These are phyloP conservation scores for Malurus leucopterus DNA, from an alignment of 2,797 vertebrate species.

Conservation along the genomic window DNA sequence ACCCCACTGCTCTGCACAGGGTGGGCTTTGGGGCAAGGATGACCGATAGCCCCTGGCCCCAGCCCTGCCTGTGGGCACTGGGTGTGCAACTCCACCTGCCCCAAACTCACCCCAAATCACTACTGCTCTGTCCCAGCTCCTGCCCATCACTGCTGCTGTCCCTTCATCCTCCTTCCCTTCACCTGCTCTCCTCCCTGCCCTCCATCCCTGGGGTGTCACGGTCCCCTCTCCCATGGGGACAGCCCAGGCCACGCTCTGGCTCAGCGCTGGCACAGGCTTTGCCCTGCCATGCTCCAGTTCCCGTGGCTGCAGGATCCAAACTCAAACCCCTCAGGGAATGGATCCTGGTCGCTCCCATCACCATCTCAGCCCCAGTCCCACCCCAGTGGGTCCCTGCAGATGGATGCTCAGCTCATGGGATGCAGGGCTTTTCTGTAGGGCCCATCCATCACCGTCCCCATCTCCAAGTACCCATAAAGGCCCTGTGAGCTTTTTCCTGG, in stretches of 20 bases:
- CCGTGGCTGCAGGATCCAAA: not conserved
- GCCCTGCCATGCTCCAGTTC: not conserved
- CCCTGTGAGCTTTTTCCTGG: not conserved
- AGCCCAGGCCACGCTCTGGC: not conserved
- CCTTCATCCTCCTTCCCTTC: accelerated
- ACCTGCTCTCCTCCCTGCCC: not conserved
- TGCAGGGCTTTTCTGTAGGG: not conserved
- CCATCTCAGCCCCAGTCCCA: not conserved
- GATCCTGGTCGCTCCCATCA: not conserved
- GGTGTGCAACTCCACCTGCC: not conserved
- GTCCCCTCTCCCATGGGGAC: not conserved
- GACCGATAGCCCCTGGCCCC: accelerated
- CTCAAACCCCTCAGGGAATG: not conserved
- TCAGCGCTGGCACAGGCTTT: not conserved
- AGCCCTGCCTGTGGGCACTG: accelerated
- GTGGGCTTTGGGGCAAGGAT: not conserved
- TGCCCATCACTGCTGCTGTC: accelerated
- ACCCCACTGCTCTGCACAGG: not conserved
- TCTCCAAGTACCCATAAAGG: not conserved
- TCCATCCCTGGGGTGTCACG: not conserved
- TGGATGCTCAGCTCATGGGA: accelerated
- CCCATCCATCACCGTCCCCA: not conserved
- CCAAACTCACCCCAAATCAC: not conserved
- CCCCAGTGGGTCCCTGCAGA: accelerated
- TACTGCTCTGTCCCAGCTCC: not conserved